Percentiles rank a stretch among this genome's conserved stretches.
These are phyloP conservation scores for Diadromus collaris DNA, from an alignment of 2,888 invertebrate species.

Conservation along the genomic window DNA sequence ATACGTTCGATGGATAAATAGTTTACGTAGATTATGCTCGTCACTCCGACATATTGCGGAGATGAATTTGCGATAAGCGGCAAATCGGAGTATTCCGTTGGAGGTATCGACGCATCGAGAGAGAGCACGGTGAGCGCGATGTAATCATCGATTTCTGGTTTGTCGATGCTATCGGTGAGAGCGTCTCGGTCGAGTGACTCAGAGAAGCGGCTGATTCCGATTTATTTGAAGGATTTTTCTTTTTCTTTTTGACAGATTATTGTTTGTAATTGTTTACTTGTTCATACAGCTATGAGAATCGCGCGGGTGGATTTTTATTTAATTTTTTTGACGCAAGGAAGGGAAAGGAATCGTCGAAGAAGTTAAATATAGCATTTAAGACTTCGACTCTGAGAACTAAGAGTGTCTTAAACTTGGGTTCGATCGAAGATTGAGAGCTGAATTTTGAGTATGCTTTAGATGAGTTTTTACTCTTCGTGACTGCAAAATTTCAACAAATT, in stretches of 20 bases:
- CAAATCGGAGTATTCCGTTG: slow-evolving; percentile 29
- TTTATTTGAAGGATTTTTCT: background rate
- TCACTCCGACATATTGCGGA: slow-evolving; percentile 25
- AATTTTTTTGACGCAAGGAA: no score
- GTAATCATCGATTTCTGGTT: slow-evolving; percentile 1
- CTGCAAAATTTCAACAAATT: no score
- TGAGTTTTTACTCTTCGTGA: no score
- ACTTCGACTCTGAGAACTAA: no score
- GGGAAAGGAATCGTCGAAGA: no score
- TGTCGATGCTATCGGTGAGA: background rate
- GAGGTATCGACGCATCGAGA: slow-evolving; percentile 21
- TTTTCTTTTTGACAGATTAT: background rate
- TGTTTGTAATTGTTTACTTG: background rate
- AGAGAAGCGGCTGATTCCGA: background rate
- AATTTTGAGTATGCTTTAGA: no score
- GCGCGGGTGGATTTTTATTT: background rate
- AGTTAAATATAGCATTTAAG: no score
- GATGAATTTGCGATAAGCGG: slow-evolving; percentile 36
- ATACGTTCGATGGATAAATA: slow-evolving; percentile 39
- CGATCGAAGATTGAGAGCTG: no score
- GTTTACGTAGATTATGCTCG: slow-evolving; percentile 33
- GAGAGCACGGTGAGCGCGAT: background rate
- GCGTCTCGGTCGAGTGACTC: background rate
- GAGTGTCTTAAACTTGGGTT: no score
- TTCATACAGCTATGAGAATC: background rate